Evolutionary conservation across 64 coral and sea anemone genomes (phyloP), one percentile per base, ranked within the genome.

Genomic region (Exaiptasia diaphana): DNA sequence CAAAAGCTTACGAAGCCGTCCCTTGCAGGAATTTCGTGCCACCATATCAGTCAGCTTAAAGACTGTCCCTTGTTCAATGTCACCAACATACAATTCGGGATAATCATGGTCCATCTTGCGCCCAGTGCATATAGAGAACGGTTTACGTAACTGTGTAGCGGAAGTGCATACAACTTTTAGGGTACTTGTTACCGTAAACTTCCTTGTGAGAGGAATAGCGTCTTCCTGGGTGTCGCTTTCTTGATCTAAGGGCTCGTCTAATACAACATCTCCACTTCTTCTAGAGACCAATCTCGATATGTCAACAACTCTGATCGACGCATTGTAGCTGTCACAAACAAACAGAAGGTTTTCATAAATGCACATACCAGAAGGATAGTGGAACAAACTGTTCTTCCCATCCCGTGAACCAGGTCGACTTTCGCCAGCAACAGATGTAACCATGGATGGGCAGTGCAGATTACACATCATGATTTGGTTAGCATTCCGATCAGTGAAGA

Each of bases 381-480:
- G 49, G 42, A 83, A 83, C 81, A 83, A 71, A 71, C 80, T 72
- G 26, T 71, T 83, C 45, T 54, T 73, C 13, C 74, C 85, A 32
- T 79, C 50, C 26, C 74, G 75, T 79, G n/a, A 87, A 42, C 85
- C 85, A 78, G 74, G 44, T 28, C 38, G 18, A 41, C 36, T 78
- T 78, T 78, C 63, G 70, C 74, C 85, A 87, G 85, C 74, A 79
- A 87, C 34, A 53, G 74, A 87, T 18, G 63, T 55, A 79, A 88
- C 17, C 50, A 46, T 78, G 74, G 71, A 24, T 52, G 71, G 83
- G 58, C 71, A 88, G 18, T 88, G 63, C 38, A 79, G 33, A 74
- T 74, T 40, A 74, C 29, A 74, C 67, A 88, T 88, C 36, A 87
- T 88, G 65, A 88, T 80, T 88, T 88, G 76, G 36, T 88, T 24